Percentiles rank a stretch among this genome's conserved stretches.
Conservation (phyloP, 2,797 vertebrate species). For the Vultur gryphus region DNA sequence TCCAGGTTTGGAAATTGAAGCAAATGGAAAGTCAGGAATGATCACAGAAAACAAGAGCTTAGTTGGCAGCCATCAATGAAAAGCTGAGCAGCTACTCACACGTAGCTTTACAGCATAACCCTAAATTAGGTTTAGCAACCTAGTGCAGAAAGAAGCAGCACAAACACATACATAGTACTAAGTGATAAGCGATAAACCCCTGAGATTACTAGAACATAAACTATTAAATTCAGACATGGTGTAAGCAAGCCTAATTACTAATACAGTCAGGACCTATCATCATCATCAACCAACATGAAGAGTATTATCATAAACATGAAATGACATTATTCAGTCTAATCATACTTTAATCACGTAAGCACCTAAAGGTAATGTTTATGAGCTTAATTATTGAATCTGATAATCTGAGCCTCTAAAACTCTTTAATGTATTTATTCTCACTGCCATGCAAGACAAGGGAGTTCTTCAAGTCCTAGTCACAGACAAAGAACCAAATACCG, state of each 20-base stretch:
- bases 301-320: neutral
- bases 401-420: neutral
- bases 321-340: neutral
- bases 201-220: neutral
- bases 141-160: neutral
- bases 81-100: neutral
- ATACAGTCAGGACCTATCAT: neutral
- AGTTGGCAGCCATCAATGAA: neutral
- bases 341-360: neutral
- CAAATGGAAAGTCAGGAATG: neutral
- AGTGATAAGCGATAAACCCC: neutral
- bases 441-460: neutral
- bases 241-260: neutral
- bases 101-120: rapidly evolving
- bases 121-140: neutral
- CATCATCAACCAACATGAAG: neutral
- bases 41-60: neutral
- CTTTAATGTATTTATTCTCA: neutral
- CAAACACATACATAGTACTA: neutral
- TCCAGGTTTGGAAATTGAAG: neutral
- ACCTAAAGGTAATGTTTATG: neutral
- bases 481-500: neutral
- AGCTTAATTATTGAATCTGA: neutral
- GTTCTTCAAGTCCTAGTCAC: neutral
- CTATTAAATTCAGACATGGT: neutral